phyloP scores from a whole-genome alignment of 2,797 vertebrate species.

The Enteromius fasciolatus region DNA sequence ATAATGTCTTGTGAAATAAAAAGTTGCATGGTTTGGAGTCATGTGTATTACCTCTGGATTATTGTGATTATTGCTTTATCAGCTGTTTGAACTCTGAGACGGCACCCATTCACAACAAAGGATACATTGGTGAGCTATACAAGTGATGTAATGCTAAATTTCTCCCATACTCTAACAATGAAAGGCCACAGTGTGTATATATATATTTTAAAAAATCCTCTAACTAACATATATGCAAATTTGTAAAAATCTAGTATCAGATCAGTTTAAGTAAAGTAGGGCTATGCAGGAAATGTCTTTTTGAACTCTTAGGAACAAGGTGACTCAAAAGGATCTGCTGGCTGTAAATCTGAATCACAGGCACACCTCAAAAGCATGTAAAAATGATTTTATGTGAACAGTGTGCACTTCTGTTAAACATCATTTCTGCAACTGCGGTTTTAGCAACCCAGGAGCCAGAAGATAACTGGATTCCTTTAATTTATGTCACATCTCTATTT shows the following conservation, averaged over 20 bases:
- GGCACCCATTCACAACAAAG: background rate
- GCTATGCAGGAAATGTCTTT: background rate
- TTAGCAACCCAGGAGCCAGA: slow-evolving; percentile 15
- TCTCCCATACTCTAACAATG: background rate
- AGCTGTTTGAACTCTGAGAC: background rate
- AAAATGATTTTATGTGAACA: slow-evolving; percentile 14
- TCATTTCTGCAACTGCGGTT: slow-evolving; percentile 12
- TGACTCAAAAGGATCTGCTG: background rate
- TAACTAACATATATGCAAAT: background rate
- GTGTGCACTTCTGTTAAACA: slow-evolving; percentile 18
- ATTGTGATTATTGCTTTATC: background rate
- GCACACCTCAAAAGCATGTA: background rate
- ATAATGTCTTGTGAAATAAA: background rate
- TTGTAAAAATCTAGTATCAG: background rate
- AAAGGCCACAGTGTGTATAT: background rate
- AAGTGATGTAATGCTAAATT: background rate
- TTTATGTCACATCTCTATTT: slow-evolving; percentile 35
- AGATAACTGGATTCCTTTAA: slow-evolving; percentile 34
- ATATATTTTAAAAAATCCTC: background rate
- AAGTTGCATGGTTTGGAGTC: background rate
- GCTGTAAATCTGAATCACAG: background rate
- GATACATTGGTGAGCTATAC: background rate
- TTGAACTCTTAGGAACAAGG: background rate
- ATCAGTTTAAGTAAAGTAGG: background rate
- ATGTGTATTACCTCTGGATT: background rate